Conservation (phyloP, 2,113 vertebrate genomes). For the Chloroceryle aenea region DNA sequence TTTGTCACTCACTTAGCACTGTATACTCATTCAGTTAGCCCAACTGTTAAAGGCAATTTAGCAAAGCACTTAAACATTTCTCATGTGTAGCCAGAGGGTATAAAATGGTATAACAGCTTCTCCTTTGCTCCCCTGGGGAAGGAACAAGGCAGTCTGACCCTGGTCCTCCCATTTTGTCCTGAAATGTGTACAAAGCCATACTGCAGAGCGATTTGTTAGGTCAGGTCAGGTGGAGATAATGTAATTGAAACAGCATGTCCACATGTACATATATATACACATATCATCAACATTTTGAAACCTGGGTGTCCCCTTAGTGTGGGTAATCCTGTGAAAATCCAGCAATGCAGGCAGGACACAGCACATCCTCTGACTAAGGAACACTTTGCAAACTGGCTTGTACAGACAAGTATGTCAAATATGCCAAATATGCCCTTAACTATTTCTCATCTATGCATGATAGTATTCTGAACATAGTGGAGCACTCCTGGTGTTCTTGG, state of each 20-base stretch:
- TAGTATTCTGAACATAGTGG: background rate
- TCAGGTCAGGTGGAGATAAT: background rate
- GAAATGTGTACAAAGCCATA: background rate
- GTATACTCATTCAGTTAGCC: background rate
- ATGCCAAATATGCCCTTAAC: background rate
- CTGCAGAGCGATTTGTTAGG: background rate
- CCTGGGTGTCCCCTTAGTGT: background rate
- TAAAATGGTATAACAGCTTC: background rate
- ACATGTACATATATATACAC: background rate
- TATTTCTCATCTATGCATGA: background rate
- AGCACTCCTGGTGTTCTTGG: background rate
- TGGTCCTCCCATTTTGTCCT: background rate
- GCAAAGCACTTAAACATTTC: background rate
- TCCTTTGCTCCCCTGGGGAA: background rate
- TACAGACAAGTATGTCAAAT: background rate
- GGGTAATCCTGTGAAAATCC: background rate
- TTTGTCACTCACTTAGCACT: background rate
- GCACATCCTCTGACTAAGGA: background rate
- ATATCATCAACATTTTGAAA: background rate
- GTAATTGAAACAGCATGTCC: background rate
- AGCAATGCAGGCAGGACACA: background rate
- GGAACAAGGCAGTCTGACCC: background rate
- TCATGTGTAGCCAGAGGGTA: background rate
- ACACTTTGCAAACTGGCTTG: background rate
- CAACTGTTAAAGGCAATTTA: background rate